These are phyloP conservation scores for Ctenopoma multispine DNA, from an alignment of 2,797 vertebrate species.

Conservation along the genomic window DNA sequence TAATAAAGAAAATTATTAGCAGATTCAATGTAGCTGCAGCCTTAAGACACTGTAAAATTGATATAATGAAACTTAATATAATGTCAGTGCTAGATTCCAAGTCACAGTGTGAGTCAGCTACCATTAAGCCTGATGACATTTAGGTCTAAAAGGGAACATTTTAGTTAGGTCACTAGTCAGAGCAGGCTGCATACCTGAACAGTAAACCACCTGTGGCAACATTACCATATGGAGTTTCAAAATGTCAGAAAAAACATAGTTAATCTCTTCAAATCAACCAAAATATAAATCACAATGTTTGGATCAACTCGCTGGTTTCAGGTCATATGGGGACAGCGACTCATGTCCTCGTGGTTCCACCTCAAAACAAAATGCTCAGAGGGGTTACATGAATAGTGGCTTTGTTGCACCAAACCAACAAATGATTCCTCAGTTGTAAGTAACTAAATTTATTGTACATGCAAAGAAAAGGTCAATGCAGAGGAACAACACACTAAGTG, in stretches of 20 bases:
- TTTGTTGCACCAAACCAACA: conserved; percentile 64
- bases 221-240: not conserved
- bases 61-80: not conserved
- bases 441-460: conserved; percentile 53
- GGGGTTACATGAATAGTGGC: conserved; percentile 57
- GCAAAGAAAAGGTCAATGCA: conserved; percentile 14
- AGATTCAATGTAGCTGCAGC: no score
- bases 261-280: not conserved
- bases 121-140: not conserved
- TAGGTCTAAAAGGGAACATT: not conserved
- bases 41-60: no score
- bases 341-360: conserved; percentile 43
- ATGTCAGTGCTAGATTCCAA: not conserved
- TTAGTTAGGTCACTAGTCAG: not conserved
- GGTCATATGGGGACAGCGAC: conserved; percentile 48
- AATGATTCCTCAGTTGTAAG: conserved; percentile 57
- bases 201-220: not conserved
- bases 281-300: conserved; percentile 43
- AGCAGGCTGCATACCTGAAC: not conserved
- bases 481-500: conserved; percentile 6
- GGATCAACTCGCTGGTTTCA: conserved; percentile 22
- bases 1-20: no score
- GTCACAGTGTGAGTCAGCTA: not conserved
- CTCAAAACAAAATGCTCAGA: conserved; percentile 35
- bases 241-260: not conserved